Evolutionary conservation across 2,797 vertebrate genomes (phyloP).

Genomic region (Sebastes baramenuke): DNA sequence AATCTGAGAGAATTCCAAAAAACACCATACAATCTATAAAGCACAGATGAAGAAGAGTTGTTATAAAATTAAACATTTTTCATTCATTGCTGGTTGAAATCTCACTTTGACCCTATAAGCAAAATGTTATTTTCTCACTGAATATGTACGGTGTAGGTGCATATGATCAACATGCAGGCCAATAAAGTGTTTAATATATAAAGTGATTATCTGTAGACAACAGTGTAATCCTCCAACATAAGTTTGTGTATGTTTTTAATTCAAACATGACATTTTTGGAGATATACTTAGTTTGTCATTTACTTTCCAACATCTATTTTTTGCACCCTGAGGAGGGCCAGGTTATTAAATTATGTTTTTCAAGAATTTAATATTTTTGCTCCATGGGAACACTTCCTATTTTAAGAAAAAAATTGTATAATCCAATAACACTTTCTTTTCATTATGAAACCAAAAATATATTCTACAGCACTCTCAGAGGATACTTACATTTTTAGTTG

Average conservation of each 20-base stretch:
- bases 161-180: background rate
- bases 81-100: background rate
- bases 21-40: background rate
- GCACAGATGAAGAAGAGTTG: background rate
- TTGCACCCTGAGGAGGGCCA: background rate
- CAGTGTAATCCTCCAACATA: background rate
- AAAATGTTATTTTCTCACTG: background rate
- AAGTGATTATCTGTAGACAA: background rate
- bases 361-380: background rate
- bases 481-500: background rate
- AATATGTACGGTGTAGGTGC: background rate
- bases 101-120: background rate
- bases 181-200: background rate
- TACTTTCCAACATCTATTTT: background rate
- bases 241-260: background rate
- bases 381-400: background rate
- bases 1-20: slow-evolving; percentile 23
- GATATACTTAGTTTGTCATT: background rate
- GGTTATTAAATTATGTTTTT: background rate
- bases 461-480: background rate
- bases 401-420: background rate
- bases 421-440: background rate
- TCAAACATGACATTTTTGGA: background rate
- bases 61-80: background rate
- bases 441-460: background rate